A percentile compares a stretch with the other conserved stretches of the same genome.
Evolutionary conservation across 2,888 invertebrate species (phyloP).

Genomic region (Mactromeris polynyma): DNA sequence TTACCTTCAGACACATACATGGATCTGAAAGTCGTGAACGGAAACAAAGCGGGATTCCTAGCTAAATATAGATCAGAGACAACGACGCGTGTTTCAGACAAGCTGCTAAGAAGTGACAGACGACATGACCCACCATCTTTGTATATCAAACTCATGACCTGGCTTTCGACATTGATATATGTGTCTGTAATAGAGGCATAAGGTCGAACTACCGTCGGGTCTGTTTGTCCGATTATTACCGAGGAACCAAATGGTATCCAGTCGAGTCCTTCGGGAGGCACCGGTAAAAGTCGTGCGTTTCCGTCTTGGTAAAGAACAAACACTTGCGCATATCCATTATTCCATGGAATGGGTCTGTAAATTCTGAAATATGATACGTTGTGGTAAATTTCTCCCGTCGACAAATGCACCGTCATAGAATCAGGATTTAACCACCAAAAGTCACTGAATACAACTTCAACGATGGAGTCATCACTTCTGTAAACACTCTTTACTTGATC

Average conservation of each 20-base stretch:
- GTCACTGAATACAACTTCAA: constrained; percentile 75
- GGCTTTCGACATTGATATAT: constrained; percentile 62
- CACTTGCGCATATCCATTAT: constrained; percentile 74
- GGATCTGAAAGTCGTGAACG: constrained; percentile 77
- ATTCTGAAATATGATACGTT: constrained; percentile 75
- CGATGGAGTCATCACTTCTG: constrained; percentile 70
- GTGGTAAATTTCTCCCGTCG: constrained; percentile 62
- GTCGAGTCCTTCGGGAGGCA: constrained; percentile 77
- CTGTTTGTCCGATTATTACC: constrained; percentile 77
- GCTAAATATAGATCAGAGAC: constrained; percentile 69
- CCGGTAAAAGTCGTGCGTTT: constrained; percentile 75
- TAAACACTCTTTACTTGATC: constrained; percentile 69
- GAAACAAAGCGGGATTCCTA: constrained; percentile 64
- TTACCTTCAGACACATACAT: constrained; percentile 79
- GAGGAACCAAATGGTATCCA: constrained; percentile 81
- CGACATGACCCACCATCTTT: constrained; percentile 72
- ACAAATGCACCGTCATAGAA: constrained; percentile 71
- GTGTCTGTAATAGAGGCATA: constrained; percentile 72
- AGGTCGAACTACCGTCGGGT: constrained; percentile 73
- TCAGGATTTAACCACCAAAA: constrained; percentile 79
- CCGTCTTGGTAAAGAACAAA: constrained; percentile 80
- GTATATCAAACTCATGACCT: constrained; percentile 70
- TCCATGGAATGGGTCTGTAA: constrained; percentile 75
- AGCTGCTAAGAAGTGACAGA: constrained; percentile 64
- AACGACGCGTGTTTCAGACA: constrained; percentile 69